A percentile compares a stretch with the other conserved stretches of the same genome.
These are phyloP conservation scores for Clarias laeviceps DNA, from an alignment of 2,797 vertebrate species.

Conservation along the genomic window DNA sequence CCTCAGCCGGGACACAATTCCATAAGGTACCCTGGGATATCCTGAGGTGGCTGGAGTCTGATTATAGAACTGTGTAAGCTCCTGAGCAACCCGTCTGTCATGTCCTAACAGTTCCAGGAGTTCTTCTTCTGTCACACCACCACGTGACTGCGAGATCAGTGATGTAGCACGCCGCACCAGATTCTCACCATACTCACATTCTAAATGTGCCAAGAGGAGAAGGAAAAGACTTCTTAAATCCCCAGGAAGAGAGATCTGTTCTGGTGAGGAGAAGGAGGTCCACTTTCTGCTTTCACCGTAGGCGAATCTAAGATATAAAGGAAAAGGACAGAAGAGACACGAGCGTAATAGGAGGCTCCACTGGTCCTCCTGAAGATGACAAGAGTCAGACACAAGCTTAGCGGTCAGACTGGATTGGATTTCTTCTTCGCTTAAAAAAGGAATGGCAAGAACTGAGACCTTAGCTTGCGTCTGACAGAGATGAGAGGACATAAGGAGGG, in stretches of 20 bases:
- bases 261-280: slow-evolving; percentile 65
- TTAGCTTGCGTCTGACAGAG: slow-evolving; percentile 47
- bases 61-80: slow-evolving; percentile 61
- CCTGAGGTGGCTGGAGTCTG: slow-evolving; percentile 39
- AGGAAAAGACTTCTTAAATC: slow-evolving; percentile 65
- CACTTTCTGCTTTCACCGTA: slow-evolving; percentile 67
- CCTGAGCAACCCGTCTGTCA: slow-evolving; percentile 65
- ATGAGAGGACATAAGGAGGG: neutral
- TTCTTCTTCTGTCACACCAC: slow-evolving; percentile 72
- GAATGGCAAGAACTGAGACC: slow-evolving; percentile 60
- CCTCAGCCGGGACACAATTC: slow-evolving; percentile 65
- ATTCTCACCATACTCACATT: slow-evolving; percentile 65
- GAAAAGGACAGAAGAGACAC: slow-evolving; percentile 67
- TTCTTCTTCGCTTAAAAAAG: slow-evolving; percentile 63
- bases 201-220: slow-evolving; percentile 63
- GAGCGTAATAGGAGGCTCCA: slow-evolving; percentile 63
- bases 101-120: slow-evolving; percentile 68
- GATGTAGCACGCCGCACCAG: slow-evolving; percentile 64
- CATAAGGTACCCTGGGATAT: slow-evolving; percentile 62
- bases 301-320: slow-evolving; percentile 66
- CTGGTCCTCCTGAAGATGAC: slow-evolving; percentile 64
- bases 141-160: slow-evolving; percentile 68
- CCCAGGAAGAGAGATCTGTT: slow-evolving; percentile 57
- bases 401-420: slow-evolving; percentile 58
- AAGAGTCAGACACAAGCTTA: slow-evolving; percentile 57